Base-by-base conservation (phyloP, 2,888 invertebrate species). In the Ryuthela nishihirai region DNA sequence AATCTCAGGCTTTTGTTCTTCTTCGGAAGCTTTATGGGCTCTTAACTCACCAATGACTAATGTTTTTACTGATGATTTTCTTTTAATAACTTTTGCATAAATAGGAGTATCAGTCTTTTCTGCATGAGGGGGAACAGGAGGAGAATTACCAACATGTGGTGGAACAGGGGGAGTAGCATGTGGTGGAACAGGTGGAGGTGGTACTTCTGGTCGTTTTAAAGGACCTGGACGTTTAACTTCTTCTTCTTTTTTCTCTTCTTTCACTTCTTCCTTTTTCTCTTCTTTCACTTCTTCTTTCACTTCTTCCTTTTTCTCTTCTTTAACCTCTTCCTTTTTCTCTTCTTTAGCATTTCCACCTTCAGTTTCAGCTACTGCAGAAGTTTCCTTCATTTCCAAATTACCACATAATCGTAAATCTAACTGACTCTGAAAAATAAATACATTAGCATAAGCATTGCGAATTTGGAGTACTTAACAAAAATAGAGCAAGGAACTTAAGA, bases 11-110 rank as follows among this genome's bases (percentile, higher is more conserved):
- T 59, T 59, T 39, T 39, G 39, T 25, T 59, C 59, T n/a, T 52
- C 59, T 17, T 40, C 39, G 2, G 47, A 32, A n/a, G 39, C 43
- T 2, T 50, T 34, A 29, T 44, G 59, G 7, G 53, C 47, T 34
- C 44, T 59, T 35, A 53, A 35, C 18, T 59, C 59, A 34, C 52
- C 43, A 0, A 52, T 36, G 20, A 42, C 39, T 2, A 59, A 35
- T 26, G 59, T 59, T 20, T 59, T 59, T 12, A 47, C 26, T 9
- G 38, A 47, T 9, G 59, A 47, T 34, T 53, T 59, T 9, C 59
- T 36, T 17, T 59, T 59, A 23, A 59, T 34, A 25, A 59, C 59
- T 17, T 59, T 59, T 18, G 59, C 59, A 48, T 59, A 59, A 18
- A 59, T 53, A 10, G 59, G 59, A 20, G 26, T 48, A 10, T 56